These are phyloP conservation scores for Hipposideros armiger DNA, from an alignment of 2,113 vertebrate genomes.

Conservation along the genomic window DNA sequence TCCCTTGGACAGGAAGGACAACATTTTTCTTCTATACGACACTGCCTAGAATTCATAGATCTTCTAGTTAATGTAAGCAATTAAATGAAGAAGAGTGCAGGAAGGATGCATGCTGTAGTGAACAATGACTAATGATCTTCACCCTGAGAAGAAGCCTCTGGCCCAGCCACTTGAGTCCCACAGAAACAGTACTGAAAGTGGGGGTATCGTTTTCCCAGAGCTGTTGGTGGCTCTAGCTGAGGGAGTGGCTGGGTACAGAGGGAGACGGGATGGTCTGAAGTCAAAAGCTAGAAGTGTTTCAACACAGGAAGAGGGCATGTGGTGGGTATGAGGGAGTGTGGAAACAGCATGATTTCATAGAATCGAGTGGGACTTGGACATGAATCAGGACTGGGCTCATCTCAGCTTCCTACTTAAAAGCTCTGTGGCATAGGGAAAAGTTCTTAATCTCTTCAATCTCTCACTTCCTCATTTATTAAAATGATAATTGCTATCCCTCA, in stretches of 20 bases:
- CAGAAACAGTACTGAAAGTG: not conserved
- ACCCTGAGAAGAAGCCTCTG: constrained; percentile 1
- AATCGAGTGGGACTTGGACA: not conserved
- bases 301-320: not conserved
- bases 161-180: not conserved
- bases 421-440: not conserved
- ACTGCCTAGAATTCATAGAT: constrained; percentile 11
- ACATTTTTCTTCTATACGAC: not conserved
- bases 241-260: not conserved
- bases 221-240: not conserved
- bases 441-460: not conserved
- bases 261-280: not conserved
- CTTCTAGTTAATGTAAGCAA: not conserved
- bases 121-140: not conserved
- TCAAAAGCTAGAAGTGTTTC: not conserved
- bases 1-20: not conserved
- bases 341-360: not conserved
- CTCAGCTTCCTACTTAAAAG: not conserved
- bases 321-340: not conserved
- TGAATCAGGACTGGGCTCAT: not conserved
- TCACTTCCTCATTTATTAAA: constrained; percentile 19
- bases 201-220: not conserved
- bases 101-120: not conserved
- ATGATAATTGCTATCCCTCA: not conserved
- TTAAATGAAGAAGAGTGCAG: constrained; percentile 17